Evolutionary conservation across 2,113 vertebrate genomes (phyloP), one percentile per base, ranked within the genome.

Genomic region (Grantiella picta): DNA sequence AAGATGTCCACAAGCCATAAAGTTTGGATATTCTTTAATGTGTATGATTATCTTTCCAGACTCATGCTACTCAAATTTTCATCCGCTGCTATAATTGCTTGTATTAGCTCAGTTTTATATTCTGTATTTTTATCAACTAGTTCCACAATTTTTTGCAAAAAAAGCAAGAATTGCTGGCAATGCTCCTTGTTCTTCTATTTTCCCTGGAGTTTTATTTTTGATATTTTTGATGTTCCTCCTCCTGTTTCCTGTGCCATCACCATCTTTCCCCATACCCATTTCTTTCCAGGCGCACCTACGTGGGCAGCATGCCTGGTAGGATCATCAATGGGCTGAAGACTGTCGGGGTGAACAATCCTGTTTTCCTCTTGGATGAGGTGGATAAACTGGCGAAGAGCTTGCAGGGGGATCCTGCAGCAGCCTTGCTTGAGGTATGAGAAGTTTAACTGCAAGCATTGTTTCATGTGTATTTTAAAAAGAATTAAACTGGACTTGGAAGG

Each of bases 291-390:
- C 98, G 99, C 29, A 99, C 99, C 20, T 99, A 99, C 3, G 99
- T 99, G 5, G 99, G 99, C 79, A 99, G 99, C 86, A 99, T 99
- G 99, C 99, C 99, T 1, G 99, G 99, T 7, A 98, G 99, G 47
- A 99, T 99, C 85, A 99, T 99, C 97, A 99, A 99, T 12, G 99
- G 99, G 5, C 95, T 99, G 93, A 99, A 99, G 98, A 99, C 98
- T 1, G 99, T 99, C 3, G 99, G 98, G 0, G 99, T 99, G 24
- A 99, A 99, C 97, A 99, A 99, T 87, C 99, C 99, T 0, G 99
- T 99, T 20, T 99, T 99, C 97, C 98, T 99, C 10, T 92, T 99
- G 76, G 99, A 99, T 49, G 99, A 99, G 90, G 99, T 99, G 57
- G 99, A 99, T 97, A 99, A 99, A 92, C 98, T 99, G 56, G 99